Evolutionary conservation across 2,888 invertebrate species (phyloP), one percentile per base, ranked within the genome.

Genomic region (Aplocera efformata): DNA sequence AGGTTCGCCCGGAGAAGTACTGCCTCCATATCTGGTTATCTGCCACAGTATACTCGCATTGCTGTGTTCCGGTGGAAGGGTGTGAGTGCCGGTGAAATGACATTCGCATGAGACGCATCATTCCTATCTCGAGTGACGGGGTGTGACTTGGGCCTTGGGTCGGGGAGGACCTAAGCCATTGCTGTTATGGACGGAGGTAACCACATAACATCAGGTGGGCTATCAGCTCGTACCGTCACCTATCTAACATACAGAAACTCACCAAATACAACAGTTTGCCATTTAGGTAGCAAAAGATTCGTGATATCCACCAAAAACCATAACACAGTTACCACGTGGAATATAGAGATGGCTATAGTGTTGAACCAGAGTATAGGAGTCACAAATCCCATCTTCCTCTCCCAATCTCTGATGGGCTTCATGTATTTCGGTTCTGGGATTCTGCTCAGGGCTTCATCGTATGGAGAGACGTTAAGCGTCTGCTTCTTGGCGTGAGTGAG

Each of bases 331-430:
- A 83, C 42, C 0, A 90, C 7, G 26, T 75, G 72, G 21, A 91
- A 72, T 6, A 84, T 6, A 1, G 72, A 67, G 27, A 94, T 90
- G 13, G 77, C 72, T 43, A 92, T 78, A 8, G 90, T 79, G 58
- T 92, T 92, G 29, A 72, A 72, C 93, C 93, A 93, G 56, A 91
- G 90, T n/a, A 93, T 76, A 0, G 91, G 90, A 1, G 91, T 91
- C 26, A 89, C 60, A 42, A 92, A 91, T 2, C 90, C 85, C 42
- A 80, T 55, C 3, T 46, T 50, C 50, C 72, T 83, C 53, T 85
- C 88, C 78, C 72, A 79, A 35, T 57, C 50, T 37, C 81, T 60
- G 7, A 81, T 24, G 0, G 59, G 67, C 6, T 53, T 50, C 11
- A 84, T 42, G 24, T 69, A 72, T 17, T 51, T 56, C 0, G 67